Evolutionary conservation across 2,113 vertebrate species (phyloP), one percentile per base, ranked within the genome.

Genomic region (Phasianus colchicus): DNA sequence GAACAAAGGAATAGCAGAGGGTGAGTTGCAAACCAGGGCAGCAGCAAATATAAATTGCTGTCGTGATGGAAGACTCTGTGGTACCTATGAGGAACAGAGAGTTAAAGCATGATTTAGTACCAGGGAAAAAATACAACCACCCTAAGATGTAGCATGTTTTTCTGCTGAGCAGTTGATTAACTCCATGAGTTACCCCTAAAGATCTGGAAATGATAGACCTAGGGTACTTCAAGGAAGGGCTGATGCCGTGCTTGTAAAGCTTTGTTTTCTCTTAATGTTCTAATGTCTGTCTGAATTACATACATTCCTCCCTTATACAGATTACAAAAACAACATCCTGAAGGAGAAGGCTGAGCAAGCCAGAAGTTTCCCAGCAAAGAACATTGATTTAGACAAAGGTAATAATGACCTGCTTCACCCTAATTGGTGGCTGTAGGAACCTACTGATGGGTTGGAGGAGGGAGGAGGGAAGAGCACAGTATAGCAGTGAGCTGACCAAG

Each of bases 291-390:
- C 71, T 79, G 63, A 88, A 75, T 60, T 79, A 15, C 40, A 30
- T 77, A 13, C 36, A 21, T 69, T 90, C 66, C 72, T 95, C 30
- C 96, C 85, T 92, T 3, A 30, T 70, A 42, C 95, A 99, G 99
- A 99, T 97, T 99, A 98, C 97, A 99, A 99, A 96, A 99, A 99
- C 98, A 99, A 99, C 98, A 98, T 99, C 89, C 92, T 99, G 90
- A 99, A 99, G 97, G 99, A 99, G 97, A 98, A 95, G 83, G 97
- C 97, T 34, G 98, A 98, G 88, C 97, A 98, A 80, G 97, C 93
- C 84, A 96, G 98, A 67, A 82, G 96, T 74, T 93, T 98, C 70
- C 98, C 97, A 40, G 97, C 98, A 47, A 99, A 99, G 97, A 97
- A 98, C 79, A 98, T 99, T 5, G 99, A 99, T 96, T 97, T 99